Conservation (phyloP, 2,797 vertebrate genomes). For the Selene dorsalis region DNA sequence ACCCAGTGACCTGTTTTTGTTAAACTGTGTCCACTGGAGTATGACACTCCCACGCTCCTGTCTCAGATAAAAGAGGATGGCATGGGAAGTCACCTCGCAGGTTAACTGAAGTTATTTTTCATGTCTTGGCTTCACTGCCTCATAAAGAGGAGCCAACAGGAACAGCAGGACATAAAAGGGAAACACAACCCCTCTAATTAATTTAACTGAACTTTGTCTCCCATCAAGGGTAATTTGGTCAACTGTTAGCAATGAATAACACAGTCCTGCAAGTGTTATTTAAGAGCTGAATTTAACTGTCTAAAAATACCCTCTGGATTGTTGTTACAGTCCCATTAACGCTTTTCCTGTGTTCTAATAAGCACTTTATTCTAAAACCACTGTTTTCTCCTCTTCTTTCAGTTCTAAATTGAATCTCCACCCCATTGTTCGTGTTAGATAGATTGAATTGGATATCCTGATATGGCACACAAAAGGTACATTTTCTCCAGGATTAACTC, state of each 20-base stretch:
- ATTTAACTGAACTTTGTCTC: constrained; percentile 2
- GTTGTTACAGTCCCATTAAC: not conserved
- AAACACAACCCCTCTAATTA: not conserved
- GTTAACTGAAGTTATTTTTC: constrained; percentile 12
- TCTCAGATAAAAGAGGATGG: constrained; percentile 28
- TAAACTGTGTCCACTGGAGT: constrained; percentile 28
- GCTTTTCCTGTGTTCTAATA: not conserved
- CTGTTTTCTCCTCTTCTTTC: too few relatives aligned
- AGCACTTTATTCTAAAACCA: constrained; percentile 1
- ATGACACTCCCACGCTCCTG: constrained; percentile 7
- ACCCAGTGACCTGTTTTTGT: not conserved
- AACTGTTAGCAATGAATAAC: not conserved
- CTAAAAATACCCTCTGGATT: not conserved
- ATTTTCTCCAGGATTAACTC: constrained; percentile 1
- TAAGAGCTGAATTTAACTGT: not conserved
- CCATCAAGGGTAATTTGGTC: not conserved
- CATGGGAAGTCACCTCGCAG: constrained; percentile 1
- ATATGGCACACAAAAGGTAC: not conserved
- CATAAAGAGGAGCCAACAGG: not conserved
- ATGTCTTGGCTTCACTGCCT: not conserved
- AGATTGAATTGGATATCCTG: not conserved
- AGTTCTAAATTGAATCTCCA: not conserved
- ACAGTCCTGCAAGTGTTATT: constrained; percentile 3
- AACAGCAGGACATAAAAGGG: not conserved
- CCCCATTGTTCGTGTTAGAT: not conserved